Evolutionary conservation across 2,888 invertebrate species (phyloP).

Genomic region (Andrena praecox): DNA sequence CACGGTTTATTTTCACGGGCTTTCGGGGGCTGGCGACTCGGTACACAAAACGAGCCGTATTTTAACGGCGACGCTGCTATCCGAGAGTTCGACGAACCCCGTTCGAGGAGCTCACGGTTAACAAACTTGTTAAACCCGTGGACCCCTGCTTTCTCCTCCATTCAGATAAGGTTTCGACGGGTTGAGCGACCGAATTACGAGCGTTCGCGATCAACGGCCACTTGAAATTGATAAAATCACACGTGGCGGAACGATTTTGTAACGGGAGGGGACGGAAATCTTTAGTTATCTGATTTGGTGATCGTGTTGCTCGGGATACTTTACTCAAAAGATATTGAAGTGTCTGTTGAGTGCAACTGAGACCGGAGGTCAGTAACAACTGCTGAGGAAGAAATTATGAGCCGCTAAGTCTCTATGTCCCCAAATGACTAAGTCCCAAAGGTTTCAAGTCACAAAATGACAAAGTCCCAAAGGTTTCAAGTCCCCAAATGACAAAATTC

Average conservation of each 20-base stretch:
- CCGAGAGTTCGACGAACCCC: conserved; percentile 54
- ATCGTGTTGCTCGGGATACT: neutral
- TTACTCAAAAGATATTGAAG: no score
- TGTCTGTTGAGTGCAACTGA: neutral
- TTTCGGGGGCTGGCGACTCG: conserved; percentile 41
- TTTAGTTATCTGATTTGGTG: neutral
- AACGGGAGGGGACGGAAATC: neutral
- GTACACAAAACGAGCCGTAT: conserved; percentile 55
- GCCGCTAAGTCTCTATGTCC: neutral
- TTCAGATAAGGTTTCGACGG: conserved; percentile 40
- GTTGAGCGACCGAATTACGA: conserved; percentile 34
- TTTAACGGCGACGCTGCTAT: conserved; percentile 53
- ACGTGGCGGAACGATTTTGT: neutral
- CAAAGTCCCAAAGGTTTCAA: neutral
- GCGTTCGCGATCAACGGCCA: conserved; percentile 1
- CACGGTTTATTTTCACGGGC: conserved; percentile 70
- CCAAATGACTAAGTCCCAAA: neutral
- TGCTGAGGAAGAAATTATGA: neutral
- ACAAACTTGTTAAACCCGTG: conserved; percentile 57
- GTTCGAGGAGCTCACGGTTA: conserved; percentile 20
- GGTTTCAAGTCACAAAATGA: neutral
- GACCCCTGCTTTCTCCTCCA: conserved; percentile 52
- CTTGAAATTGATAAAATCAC: conserved; percentile 8
- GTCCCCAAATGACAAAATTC: neutral
- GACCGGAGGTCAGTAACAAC: neutral